Base-by-base conservation (phyloP, 2,113 vertebrate species). In the Carassius carassius region DNA sequence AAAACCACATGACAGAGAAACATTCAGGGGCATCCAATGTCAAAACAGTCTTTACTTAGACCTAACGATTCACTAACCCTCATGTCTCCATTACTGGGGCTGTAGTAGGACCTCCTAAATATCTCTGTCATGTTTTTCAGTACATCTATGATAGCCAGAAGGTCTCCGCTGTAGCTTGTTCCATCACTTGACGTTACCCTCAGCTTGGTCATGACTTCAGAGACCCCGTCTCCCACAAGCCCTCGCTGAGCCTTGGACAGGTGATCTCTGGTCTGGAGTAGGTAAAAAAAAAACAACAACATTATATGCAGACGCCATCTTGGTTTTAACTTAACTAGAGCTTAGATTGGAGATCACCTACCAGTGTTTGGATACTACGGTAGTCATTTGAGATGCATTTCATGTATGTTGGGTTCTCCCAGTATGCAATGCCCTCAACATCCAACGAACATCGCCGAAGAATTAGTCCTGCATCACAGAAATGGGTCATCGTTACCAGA, bases 321-420 rank as follows among this genome's bases (percentile, higher is more conserved):
- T 69, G 16, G 63, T 29, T 44, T 19, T 25, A 17, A 3, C 9
- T 2, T 60, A 14, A 3, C 9, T 60, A 37, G 13, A 65, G 29
- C 11, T 54, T 14, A 19, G 63, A 69, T 44, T 51, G 47, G 29
- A 65, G 2, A 25, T 62, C 49, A 21, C 96, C 96, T 93, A 99
- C 98, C 96, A 98, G 94, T 91, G 97, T 97, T 87, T 99, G 97
- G 87, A 99, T 97, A 91, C 96, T 98, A 84, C 97, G 95, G 91
- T 99, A 99, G 92, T 99, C 98, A 2, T 98, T 99, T 89, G 98
- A 99, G 89, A 99, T 94, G 63, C 98, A 99, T 89, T 97, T 98
- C 94, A 97, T 95, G 62, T 99, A 99, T 0, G 96, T 99, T 21
- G 98, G 97, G n/a, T 95, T 94, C 75, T 97, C 97, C 98, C 98